Percentiles rank a stretch among this genome's conserved stretches.
Conservation (phyloP, 2,113 vertebrate genomes). For the Corythornis madagascariensis region DNA sequence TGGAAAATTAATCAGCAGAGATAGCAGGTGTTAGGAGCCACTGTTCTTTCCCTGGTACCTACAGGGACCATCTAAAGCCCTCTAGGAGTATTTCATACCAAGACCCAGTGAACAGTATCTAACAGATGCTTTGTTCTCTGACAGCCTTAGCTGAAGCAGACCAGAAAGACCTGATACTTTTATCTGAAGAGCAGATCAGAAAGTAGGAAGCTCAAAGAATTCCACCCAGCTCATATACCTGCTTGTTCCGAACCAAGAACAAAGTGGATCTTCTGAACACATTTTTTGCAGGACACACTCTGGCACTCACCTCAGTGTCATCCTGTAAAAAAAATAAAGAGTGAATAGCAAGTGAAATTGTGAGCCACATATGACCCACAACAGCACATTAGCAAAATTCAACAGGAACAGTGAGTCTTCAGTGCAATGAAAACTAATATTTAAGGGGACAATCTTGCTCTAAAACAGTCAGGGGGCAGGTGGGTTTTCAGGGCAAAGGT, state of each 20-base stretch:
- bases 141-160: not conserved
- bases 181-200: not conserved
- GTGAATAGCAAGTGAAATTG: not conserved
- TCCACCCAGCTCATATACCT: not conserved
- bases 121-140: not conserved
- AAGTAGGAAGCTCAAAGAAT: not conserved
- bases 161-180: not conserved
- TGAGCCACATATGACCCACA: not conserved
- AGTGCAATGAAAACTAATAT: not conserved
- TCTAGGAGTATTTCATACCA: not conserved
- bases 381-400: not conserved
- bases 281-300: not conserved
- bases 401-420: not conserved
- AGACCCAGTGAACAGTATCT: not conserved
- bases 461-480: not conserved
- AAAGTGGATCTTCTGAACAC: not conserved
- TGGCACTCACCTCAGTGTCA: not conserved
- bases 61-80: not conserved
- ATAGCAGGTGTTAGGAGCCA: not conserved
- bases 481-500: not conserved
- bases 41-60: not conserved
- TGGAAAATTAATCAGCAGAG: not conserved
- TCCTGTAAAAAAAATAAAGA: not conserved
- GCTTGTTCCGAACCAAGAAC: not conserved
- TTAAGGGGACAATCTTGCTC: not conserved